Evolutionary conservation across 2,888 invertebrate species (phyloP).

Genomic region (Dicycla oo): DNA sequence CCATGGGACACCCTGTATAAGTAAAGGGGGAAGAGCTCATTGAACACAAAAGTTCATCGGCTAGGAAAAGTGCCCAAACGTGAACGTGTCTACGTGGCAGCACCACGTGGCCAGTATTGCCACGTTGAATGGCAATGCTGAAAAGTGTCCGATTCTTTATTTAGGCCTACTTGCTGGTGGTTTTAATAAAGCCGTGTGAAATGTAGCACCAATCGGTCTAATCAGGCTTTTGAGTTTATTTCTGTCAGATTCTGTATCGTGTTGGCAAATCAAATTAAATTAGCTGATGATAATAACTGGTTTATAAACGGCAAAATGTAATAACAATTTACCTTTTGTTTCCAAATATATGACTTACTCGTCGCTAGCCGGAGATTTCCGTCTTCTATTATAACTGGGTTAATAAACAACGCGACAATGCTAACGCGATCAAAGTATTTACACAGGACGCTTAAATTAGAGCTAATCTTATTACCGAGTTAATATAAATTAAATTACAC

Average conservation of each 20-base stretch:
- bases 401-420: constrained; percentile 68
- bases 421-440: constrained; percentile 82
- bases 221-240: not conserved
- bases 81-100: too few species aligned
- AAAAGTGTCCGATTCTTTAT: not conserved
- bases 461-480: constrained; percentile 75
- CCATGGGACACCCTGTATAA: too few species aligned
- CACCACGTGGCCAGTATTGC: too few species aligned
- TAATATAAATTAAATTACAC: constrained; percentile 77
- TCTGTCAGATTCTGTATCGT: not conserved
- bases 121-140: too few species aligned
- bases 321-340: constrained; percentile 59
- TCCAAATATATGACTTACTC: constrained; percentile 40
- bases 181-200: not conserved
- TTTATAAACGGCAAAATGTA: constrained; percentile 26
- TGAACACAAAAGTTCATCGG: too few species aligned
- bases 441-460: constrained; percentile 78
- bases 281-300: not conserved
- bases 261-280: not conserved
- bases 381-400: constrained; percentile 66
- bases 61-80: too few species aligned
- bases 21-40: too few species aligned
- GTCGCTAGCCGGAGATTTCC: constrained; percentile 48
- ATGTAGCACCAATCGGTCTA: not conserved
- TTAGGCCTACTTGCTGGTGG: not conserved